Conservation (phyloP, 37 sponge, comb jelly and placozoan genomes). For the Halisarca cf. caerulea region DNA sequence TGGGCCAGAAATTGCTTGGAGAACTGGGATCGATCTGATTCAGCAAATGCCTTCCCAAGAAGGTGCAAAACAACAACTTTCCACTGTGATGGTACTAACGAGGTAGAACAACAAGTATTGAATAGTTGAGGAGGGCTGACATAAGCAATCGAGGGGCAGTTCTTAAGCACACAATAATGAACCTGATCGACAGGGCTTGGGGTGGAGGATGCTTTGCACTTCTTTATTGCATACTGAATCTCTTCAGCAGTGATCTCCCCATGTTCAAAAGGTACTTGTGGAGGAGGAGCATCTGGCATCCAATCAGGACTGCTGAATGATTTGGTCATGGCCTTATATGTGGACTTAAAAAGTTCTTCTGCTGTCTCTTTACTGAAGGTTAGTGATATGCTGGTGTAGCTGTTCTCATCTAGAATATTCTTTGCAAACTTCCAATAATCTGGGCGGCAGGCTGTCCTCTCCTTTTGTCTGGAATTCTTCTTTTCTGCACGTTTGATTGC, state of each 20-base stretch:
- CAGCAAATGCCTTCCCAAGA: constrained; percentile 11
- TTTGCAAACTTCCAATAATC: not conserved
- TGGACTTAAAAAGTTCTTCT: not conserved
- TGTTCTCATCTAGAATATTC: not conserved
- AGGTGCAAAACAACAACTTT: constrained; percentile 8
- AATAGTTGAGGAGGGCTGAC: not conserved
- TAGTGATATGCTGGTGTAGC: not conserved
- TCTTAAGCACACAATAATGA: no score
- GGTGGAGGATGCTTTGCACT: no score
- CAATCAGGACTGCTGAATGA: not conserved
- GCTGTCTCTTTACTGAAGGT: not conserved
- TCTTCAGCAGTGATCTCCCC: not conserved
- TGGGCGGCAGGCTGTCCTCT: no score
- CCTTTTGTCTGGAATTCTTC: no score
- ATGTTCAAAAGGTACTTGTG: not conserved
- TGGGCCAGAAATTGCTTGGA: constrained; percentile 27
- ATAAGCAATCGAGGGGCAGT: no score
- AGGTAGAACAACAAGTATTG: constrained; percentile 13
- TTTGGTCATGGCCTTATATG: not conserved
- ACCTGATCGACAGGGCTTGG: no score
- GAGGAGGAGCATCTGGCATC: not conserved
- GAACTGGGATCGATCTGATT: not conserved
- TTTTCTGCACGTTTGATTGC: no score
- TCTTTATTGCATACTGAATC: no score
- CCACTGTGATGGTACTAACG: not conserved